These are phyloP conservation scores for Drosophila sproati DNA, from an alignment of 1,140 invertebrate species.

Conservation along the genomic window DNA sequence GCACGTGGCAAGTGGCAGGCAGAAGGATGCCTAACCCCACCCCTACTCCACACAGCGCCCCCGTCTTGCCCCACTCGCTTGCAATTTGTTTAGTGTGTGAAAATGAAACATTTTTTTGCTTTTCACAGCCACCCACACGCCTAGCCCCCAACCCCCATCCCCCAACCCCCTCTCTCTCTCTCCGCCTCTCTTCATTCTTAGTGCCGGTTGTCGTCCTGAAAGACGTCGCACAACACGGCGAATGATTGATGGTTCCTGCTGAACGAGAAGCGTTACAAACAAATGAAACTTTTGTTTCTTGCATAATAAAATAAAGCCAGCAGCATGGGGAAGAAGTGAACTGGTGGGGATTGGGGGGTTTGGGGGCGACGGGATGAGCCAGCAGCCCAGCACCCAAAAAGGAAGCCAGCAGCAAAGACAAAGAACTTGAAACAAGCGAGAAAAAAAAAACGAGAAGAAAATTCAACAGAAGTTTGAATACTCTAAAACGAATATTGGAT, in stretches of 20 bases:
- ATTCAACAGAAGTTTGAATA: background rate
- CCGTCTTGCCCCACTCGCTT: slow-evolving; percentile 27
- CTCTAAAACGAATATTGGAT: background rate
- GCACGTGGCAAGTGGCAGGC: slow-evolving; percentile 50
- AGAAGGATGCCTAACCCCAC: background rate
- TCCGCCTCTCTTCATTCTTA: slow-evolving; percentile 25
- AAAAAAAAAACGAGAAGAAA: background rate
- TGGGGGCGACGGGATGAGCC: background rate
- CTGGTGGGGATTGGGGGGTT: background rate
- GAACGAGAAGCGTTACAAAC: slow-evolving; percentile 72
- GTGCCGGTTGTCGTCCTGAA: slow-evolving; percentile 48
- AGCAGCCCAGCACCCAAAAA: background rate
- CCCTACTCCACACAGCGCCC: background rate
- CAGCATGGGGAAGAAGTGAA: background rate
- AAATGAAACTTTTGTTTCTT: slow-evolving; percentile 84
- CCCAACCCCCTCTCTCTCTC: background rate
- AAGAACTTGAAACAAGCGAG: background rate
- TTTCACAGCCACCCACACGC: slow-evolving; percentile 7
- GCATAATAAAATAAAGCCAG: slow-evolving; percentile 75
- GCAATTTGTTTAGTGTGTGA: slow-evolving; percentile 82
- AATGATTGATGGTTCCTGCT: slow-evolving; percentile 81
- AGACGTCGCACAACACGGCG: slow-evolving; percentile 77
- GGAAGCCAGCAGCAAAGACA: background rate
- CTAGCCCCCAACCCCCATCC: background rate
- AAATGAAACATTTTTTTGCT: slow-evolving; percentile 78